Conservation (phyloP, 2,113 vertebrate genomes). For the Oryzias melastigma region DNA sequence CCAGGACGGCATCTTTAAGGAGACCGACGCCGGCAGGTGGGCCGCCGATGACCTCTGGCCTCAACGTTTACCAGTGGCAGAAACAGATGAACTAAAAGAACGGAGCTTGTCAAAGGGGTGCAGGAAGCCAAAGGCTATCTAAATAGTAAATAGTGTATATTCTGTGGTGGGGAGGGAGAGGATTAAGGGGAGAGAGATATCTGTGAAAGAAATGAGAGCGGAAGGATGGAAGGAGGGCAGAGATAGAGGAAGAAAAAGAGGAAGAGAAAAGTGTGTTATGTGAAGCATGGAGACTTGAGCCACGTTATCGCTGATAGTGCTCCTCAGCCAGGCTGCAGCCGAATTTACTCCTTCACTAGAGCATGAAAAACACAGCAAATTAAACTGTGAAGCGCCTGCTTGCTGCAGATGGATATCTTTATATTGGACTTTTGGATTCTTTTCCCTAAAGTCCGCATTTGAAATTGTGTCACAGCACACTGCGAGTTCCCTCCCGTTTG, state of each 20-base stretch:
- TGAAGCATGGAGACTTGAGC: conserved; percentile 88
- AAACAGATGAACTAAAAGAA: conserved; percentile 49
- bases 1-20: conserved; percentile 98
- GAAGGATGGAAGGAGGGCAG: conserved; percentile 37
- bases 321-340: conserved; percentile 81
- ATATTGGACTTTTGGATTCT: conserved; percentile 85
- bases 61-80: not conserved
- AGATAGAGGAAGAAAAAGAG: conserved; percentile 60
- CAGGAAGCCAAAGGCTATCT: conserved; percentile 27
- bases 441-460: conserved; percentile 75
- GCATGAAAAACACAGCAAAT: conserved; percentile 94
- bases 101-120: conserved; percentile 26
- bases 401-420: conserved; percentile 92
- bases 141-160: conserved; percentile 34
- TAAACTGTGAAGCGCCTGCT: conserved; percentile 90
- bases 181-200: conserved; percentile 31
- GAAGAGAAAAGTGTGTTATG: conserved; percentile 80
- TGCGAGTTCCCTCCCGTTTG: conserved; percentile 51
- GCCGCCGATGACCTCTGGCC: conserved; percentile 8
- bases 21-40: conserved; percentile 98
- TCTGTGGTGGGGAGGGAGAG: conserved; percentile 28
- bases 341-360: conserved; percentile 96
- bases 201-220: conserved; percentile 29
- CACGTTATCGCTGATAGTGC: conserved; percentile 90
- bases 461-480: conserved; percentile 71